These are phyloP conservation scores for Apodemus agrarius DNA, from an alignment of 2,797 vertebrate species.

Conservation along the genomic window DNA sequence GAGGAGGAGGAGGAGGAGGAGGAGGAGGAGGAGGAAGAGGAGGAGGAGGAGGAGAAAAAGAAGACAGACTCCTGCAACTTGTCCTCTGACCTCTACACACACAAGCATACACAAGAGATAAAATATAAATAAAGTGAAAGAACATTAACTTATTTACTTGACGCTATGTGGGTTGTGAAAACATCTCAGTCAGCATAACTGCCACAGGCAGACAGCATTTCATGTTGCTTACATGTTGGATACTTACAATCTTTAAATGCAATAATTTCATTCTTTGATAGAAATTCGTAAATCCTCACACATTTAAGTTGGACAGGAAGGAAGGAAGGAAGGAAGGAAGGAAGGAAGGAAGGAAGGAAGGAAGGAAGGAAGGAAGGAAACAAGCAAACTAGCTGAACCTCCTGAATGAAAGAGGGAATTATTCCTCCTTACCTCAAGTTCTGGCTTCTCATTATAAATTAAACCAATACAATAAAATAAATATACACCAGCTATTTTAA, in stretches of 20 bases:
- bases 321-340: background rate
- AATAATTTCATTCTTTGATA: background rate
- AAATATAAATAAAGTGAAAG: background rate
- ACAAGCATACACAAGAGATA: background rate
- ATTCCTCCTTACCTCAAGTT: background rate
- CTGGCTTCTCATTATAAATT: background rate
- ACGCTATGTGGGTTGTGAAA: background rate
- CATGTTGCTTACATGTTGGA: background rate
- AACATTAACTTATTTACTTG: background rate
- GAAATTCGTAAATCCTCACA: background rate
- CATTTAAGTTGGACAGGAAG: background rate
- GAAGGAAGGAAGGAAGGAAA: fast-evolving
- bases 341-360: background rate
- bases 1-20: fast-evolving
- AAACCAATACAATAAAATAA: constrained; percentile 49
- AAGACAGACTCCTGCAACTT: background rate
- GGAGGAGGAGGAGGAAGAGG: background rate
- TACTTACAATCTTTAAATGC: background rate
- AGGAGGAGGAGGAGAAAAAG: background rate
- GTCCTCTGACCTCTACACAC: background rate
- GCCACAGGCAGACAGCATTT: background rate
- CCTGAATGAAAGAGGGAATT: background rate
- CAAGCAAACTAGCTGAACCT: background rate
- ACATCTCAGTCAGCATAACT: background rate
- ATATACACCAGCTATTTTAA: background rate